Percentiles rank a stretch among this genome's conserved stretches.
These are phyloP conservation scores for Beaufortia kweichowensis DNA, from an alignment of 2,113 vertebrate species.

Conservation along the genomic window DNA sequence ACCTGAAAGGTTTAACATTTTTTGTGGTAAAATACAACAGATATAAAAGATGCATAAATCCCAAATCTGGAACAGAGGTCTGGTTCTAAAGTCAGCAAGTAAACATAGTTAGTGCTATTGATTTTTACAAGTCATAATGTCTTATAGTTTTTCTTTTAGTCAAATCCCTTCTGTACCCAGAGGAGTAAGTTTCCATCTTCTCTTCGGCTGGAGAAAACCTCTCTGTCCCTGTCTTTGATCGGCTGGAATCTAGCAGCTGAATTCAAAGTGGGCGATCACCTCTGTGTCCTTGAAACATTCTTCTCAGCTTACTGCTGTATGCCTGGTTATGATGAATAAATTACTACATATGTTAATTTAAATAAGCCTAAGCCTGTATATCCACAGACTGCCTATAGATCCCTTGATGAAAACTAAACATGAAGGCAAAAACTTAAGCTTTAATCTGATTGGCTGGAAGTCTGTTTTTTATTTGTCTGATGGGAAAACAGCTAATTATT, in stretches of 20 bases:
- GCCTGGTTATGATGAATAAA: background rate
- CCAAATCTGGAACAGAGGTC: background rate
- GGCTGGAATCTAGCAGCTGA: constrained; percentile 12
- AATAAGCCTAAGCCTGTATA: background rate
- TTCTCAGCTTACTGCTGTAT: background rate
- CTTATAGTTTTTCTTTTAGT: constrained; percentile 24
- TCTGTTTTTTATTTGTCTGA: background rate
- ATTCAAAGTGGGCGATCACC: constrained; percentile 21
- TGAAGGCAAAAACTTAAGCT: too few relatives aligned
- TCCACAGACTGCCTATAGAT: too few relatives aligned
- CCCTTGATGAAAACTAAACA: background rate
- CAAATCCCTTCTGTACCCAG: constrained; percentile 3
- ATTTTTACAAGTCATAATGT: constrained; percentile 20
- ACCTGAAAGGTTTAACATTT: background rate
- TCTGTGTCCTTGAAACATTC: constrained; percentile 23
- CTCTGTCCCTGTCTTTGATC: constrained; percentile 20
- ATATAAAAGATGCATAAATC: constrained; percentile 9
- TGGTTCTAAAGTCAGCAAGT: background rate
- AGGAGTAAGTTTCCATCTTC: constrained; percentile 19
- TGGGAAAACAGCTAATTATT: background rate
- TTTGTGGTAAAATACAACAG: background rate
- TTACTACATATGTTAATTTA: constrained; percentile 7
- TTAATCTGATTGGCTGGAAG: too few relatives aligned
- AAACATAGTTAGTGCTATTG: constrained; percentile 21
- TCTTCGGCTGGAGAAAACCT: constrained; percentile 2